Conservation (phyloP, 2,888 invertebrate species). For the Acleris laterana region DNA sequence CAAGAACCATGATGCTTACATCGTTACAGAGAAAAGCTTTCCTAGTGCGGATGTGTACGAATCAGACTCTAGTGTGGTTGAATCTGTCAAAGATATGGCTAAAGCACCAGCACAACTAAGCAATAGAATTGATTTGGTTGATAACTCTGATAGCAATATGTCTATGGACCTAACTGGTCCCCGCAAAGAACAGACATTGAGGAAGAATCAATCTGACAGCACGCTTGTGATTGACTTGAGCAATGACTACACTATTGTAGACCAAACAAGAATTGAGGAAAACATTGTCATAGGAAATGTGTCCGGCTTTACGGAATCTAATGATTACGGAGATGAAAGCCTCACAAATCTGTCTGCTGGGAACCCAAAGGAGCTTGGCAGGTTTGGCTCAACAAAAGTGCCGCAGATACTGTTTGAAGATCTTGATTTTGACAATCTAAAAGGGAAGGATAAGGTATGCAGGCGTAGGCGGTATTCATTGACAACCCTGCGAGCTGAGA, state of each 20-base stretch:
- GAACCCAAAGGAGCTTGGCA: conserved; percentile 47
- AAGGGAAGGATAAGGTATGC: conserved; percentile 66
- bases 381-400: conserved; percentile 73
- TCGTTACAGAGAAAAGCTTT: conserved; percentile 69
- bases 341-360: conserved; percentile 26
- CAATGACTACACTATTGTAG: conserved; percentile 43
- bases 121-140: conserved; percentile 43
- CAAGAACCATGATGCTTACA: conserved; percentile 58
- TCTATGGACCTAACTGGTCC: conserved; percentile 43
- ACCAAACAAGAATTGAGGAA: conserved; percentile 58
- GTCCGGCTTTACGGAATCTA: conserved; percentile 61
- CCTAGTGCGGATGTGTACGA: conserved; percentile 81
- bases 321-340: conserved; percentile 53
- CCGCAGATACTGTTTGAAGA: conserved; percentile 73
- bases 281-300: conserved; percentile 75
- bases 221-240: conserved; percentile 64
- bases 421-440: conserved; percentile 76
- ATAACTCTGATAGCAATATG: conserved; percentile 50
- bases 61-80: conserved; percentile 79
- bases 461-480: conserved; percentile 68
- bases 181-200: conserved; percentile 40
- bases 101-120: conserved; percentile 17
- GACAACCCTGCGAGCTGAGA: conserved; percentile 75
- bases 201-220: conserved; percentile 41
- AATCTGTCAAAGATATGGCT: conserved; percentile 49